These are phyloP conservation scores for Jaculus jaculus DNA, from an alignment of 2,113 vertebrate genomes.

Conservation along the genomic window DNA sequence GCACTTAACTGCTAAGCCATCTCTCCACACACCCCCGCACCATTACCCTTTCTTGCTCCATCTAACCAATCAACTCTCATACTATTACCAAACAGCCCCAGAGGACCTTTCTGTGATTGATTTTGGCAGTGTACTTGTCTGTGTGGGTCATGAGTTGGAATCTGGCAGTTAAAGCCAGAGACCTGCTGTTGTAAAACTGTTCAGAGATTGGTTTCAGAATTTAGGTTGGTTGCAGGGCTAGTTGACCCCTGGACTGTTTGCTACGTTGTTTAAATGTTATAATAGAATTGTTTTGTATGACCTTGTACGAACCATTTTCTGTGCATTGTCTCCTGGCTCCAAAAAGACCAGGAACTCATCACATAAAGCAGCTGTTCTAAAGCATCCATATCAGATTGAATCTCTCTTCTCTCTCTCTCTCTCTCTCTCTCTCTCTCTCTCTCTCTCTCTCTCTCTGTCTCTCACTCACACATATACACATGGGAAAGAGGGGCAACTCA, in stretches of 20 bases:
- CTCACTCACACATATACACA: too few species aligned
- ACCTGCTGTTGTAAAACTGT: neutral
- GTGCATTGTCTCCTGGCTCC: neutral
- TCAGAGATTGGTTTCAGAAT: neutral
- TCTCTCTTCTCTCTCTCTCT: too few species aligned
- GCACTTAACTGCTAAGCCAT: too few species aligned
- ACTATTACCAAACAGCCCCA: too few species aligned
- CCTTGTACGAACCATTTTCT: neutral
- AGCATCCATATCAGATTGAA: neutral
- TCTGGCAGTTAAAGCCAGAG: neutral
- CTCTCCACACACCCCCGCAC: too few species aligned
- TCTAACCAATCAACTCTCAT: too few species aligned
- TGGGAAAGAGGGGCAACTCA: too few species aligned
- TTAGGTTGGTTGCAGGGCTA: neutral
- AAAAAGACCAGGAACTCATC: neutral
- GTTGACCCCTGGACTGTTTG: too few species aligned
- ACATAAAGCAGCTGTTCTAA: neutral
- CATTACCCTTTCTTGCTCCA: too few species aligned
- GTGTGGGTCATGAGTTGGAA: neutral
- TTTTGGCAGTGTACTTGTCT: neutral
- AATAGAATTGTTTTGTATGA: rapidly evolving
- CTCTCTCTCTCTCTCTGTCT: too few species aligned
- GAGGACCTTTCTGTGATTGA: neutral
- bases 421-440: too few species aligned
- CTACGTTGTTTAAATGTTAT: neutral